Evolutionary conservation across 92 coral and sea anemone species (phyloP).

Genomic region (Zoanthus sociatus): DNA sequence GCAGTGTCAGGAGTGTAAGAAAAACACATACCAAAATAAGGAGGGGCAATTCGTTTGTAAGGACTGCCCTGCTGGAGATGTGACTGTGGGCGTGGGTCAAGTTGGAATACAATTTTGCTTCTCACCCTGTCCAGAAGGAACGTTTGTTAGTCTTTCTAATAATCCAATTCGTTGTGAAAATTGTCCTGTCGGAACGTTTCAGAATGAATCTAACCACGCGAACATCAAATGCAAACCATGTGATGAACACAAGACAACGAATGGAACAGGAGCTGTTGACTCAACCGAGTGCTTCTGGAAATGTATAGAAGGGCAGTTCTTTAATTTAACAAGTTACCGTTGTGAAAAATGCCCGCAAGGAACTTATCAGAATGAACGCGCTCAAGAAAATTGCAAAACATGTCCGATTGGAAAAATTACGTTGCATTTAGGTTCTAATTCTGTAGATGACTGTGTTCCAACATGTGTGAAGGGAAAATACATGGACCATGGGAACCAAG

Average conservation of each 20-base stretch:
- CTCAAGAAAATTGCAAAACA: constrained; percentile 32
- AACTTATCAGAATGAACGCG: constrained; percentile 43
- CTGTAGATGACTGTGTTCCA: constrained; percentile 13
- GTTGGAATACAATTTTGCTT: constrained; percentile 2
- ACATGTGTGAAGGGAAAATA: constrained; percentile 17
- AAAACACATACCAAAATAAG: constrained; percentile 34
- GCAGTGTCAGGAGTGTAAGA: constrained; percentile 22
- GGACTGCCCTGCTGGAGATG: constrained; percentile 17
- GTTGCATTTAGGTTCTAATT: constrained; percentile 1
- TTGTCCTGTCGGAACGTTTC: constrained; percentile 19
- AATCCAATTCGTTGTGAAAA: constrained; percentile 24
- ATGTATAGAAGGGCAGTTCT: constrained; percentile 20
- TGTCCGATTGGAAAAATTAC: constrained; percentile 40
- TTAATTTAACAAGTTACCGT: constrained; percentile 15
- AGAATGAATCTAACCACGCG: constrained; percentile 29
- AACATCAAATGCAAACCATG: constrained; percentile 10
- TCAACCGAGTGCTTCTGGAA: constrained; percentile 30
- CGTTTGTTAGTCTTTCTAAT: constrained; percentile 12
- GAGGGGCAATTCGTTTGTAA: constrained; percentile 21
- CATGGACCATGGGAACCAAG: constrained; percentile 36
- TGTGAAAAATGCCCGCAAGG: constrained; percentile 32
- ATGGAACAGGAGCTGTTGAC: not conserved
- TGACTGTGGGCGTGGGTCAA: constrained; percentile 22
- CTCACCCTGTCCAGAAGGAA: constrained; percentile 30
- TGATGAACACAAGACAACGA: constrained; percentile 36